Conservation (phyloP, 2,797 vertebrate genomes). For the Leuciscus waleckii region DNA sequence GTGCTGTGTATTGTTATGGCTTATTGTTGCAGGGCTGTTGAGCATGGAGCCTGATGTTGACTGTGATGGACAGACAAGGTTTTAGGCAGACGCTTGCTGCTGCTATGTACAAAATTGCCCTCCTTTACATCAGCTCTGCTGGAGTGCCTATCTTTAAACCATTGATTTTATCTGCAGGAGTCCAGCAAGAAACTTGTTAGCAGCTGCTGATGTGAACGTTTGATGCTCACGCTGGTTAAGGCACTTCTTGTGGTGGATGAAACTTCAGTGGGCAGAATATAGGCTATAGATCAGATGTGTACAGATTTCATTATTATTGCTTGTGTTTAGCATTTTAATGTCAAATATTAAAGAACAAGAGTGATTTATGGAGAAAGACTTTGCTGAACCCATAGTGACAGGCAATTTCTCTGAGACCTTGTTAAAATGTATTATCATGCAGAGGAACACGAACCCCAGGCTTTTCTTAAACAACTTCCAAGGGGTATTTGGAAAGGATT, state of each 20-base stretch:
- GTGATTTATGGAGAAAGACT: not conserved
- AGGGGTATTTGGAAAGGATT: not conserved
- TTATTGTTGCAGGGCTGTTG: slow-evolving; percentile 1
- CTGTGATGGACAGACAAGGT: slow-evolving; percentile 12
- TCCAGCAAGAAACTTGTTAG: slow-evolving; percentile 19
- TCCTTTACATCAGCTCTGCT: slow-evolving; percentile 37
- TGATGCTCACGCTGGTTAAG: slow-evolving; percentile 15
- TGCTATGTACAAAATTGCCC: slow-evolving; percentile 13
- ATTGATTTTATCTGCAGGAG: slow-evolving; percentile 45
- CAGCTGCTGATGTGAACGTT: slow-evolving; percentile 25
- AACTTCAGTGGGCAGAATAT: slow-evolving; percentile 8
- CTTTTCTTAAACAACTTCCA: not conserved
- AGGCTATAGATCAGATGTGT: not conserved
- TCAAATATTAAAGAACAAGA: not conserved
- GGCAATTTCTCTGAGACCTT: not conserved
- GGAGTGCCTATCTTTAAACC: slow-evolving; percentile 4
- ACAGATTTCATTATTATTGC: not conserved
- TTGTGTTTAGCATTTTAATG: not conserved
- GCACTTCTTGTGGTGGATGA: slow-evolving; percentile 6
- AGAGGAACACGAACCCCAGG: not conserved
- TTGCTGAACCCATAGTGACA: not conserved
- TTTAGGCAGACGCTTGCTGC: slow-evolving; percentile 23
- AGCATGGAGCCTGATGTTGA: not conserved
- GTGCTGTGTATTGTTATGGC: not conserved
- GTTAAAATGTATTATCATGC: not conserved